phyloP scores from a whole-genome alignment of 1,140 invertebrate genomes.

The Scaptomyza graminum region DNA sequence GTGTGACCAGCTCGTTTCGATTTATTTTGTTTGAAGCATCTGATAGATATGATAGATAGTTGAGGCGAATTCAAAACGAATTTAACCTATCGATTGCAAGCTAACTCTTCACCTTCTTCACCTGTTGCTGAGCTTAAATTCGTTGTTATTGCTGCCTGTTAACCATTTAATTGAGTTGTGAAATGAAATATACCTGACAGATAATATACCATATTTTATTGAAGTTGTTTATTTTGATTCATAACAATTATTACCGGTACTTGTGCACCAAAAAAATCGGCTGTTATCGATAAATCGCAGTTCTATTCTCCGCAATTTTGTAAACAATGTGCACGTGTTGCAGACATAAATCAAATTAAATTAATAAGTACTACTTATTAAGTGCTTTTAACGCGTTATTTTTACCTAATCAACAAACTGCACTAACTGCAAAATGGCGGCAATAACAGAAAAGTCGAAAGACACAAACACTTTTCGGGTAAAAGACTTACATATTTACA shows the following conservation, averaged over 20 bases:
- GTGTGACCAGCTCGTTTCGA: neutral
- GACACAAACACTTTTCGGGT: slow-evolving; percentile 92
- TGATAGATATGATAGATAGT: neutral
- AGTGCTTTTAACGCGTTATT: slow-evolving; percentile 2
- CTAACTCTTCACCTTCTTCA: too few relatives aligned
- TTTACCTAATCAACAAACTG: neutral
- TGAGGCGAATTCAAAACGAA: neutral
- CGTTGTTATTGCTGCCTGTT: neutral
- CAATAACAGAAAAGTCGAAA: slow-evolving; percentile 90
- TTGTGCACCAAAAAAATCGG: neutral
- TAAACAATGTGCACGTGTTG: slow-evolving; percentile 65
- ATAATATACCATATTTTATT: too few relatives aligned
- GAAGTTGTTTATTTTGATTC: neutral
- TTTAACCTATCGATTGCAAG: neutral
- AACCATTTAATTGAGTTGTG: too few relatives aligned
- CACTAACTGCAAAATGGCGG: slow-evolving; percentile 86
- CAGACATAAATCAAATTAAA: slow-evolving; percentile 2
- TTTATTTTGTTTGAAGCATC: neutral
- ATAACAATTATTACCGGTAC: neutral
- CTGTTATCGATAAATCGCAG: slow-evolving; percentile 2
- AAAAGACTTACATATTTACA: slow-evolving; percentile 76
- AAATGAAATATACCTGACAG: too few relatives aligned
- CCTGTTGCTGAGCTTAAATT: neutral
- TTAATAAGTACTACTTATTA: neutral
- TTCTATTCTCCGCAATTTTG: slow-evolving; percentile 11